Evolutionary conservation across 2,888 invertebrate genomes (phyloP).

Genomic region (Euplexia lucipara): DNA sequence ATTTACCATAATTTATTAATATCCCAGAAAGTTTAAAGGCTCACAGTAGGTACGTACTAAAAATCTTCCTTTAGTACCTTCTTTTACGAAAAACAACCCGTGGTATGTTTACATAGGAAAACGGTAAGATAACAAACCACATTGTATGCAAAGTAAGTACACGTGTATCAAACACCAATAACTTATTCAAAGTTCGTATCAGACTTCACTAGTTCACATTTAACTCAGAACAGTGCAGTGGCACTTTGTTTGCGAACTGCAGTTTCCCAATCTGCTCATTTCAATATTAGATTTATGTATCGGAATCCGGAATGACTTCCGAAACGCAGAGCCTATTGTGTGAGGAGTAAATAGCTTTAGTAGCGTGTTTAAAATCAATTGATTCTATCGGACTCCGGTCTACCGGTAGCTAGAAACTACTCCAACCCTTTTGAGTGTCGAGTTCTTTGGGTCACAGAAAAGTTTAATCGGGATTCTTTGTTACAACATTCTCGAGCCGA

Average conservation of each 20-base stretch:
- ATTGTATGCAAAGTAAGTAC: slow-evolving; percentile 2
- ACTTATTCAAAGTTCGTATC: slow-evolving; percentile 24
- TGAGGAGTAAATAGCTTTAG: slow-evolving; percentile 35
- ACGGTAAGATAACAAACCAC: slow-evolving; percentile 3
- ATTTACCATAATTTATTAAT: too few relatives aligned
- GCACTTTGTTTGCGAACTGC: slow-evolving; percentile 34
- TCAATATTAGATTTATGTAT: slow-evolving; percentile 56
- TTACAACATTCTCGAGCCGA: slow-evolving; percentile 17
- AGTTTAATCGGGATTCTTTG: slow-evolving; percentile 46
- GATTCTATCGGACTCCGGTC: slow-evolving; percentile 34
- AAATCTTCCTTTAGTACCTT: too few relatives aligned
- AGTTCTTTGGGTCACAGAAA: slow-evolving; percentile 36
- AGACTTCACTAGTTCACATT: slow-evolving; percentile 26
- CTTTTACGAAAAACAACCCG: not conserved
- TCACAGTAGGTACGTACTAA: too few relatives aligned
- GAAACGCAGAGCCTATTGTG: slow-evolving; percentile 39
- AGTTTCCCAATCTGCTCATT: slow-evolving; percentile 52
- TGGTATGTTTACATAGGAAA: slow-evolving; percentile 1
- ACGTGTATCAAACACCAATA: slow-evolving; percentile 32
- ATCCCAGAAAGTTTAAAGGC: too few relatives aligned
- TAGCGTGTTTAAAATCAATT: slow-evolving; percentile 46
- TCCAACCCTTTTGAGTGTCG: slow-evolving; percentile 43
- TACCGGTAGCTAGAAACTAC: slow-evolving; percentile 23
- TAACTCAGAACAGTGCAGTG: slow-evolving; percentile 21
- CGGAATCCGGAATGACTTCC: slow-evolving; percentile 31